A percentile compares a stretch with the other conserved stretches of the same genome.
These are phyloP conservation scores for Perca schrenkii DNA, from an alignment of 2,113 vertebrate species.

Conservation along the genomic window DNA sequence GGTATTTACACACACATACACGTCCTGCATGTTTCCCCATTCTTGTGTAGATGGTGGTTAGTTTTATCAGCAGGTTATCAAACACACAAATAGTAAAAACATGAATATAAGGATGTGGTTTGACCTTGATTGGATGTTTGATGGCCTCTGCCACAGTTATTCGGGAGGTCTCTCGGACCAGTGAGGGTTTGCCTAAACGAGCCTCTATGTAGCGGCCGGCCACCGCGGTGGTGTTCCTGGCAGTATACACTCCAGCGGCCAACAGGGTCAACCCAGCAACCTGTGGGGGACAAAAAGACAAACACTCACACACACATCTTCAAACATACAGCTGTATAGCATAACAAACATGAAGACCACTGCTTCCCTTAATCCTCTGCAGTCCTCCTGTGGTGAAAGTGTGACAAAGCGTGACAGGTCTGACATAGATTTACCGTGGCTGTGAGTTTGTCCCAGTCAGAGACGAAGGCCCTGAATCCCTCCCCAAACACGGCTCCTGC, in stretches of 20 bases:
- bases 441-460: slow-evolving; percentile 94
- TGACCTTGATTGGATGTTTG: slow-evolving; percentile 90
- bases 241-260: slow-evolving; percentile 90
- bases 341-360: slow-evolving; percentile 8
- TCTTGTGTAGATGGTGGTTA: not conserved
- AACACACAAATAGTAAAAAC: not conserved
- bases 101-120: not conserved
- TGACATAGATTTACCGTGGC: slow-evolving; percentile 85
- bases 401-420: slow-evolving; percentile 35
- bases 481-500: slow-evolving; percentile 92
- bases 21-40: not conserved
- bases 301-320: not conserved
- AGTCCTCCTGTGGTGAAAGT: slow-evolving; percentile 23
- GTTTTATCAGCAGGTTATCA: not conserved
- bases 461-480: slow-evolving; percentile 90
- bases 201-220: slow-evolving; percentile 89
- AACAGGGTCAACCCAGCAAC: slow-evolving; percentile 90
- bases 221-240: slow-evolving; percentile 87
- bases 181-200: slow-evolving; percentile 88
- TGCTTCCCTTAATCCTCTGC: slow-evolving; percentile 13
- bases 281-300: slow-evolving; percentile 60
- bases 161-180: slow-evolving; percentile 91
- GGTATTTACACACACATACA: not conserved
- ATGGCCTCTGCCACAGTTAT: slow-evolving; percentile 87
- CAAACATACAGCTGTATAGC: not conserved